Evolutionary conservation across 1,140 invertebrate species (phyloP).

Genomic region (Euura lappo): DNA sequence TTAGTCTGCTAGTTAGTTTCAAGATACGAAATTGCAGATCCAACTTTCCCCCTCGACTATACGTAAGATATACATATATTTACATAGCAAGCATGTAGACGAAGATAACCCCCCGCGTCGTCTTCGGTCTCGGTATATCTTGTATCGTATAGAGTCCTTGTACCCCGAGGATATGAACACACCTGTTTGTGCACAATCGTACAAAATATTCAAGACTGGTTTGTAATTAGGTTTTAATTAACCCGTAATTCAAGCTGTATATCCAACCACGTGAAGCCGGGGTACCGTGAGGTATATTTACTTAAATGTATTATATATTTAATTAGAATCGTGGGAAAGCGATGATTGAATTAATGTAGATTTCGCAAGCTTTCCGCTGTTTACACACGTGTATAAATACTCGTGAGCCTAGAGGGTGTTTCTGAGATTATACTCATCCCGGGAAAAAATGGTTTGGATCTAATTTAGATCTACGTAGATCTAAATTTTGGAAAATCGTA

Average conservation of each 20-base stretch:
- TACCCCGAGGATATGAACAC: not conserved
- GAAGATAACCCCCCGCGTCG: not conserved
- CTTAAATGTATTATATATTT: too few relatives aligned
- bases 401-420: too few relatives aligned
- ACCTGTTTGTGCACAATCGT: not conserved
- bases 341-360: too few relatives aligned
- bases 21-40: not conserved
- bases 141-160: not conserved
- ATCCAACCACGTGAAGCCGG: too few relatives aligned
- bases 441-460: too few relatives aligned
- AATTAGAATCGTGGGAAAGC: too few relatives aligned
- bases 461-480: too few relatives aligned
- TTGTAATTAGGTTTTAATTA: not conserved
- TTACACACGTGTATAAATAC: too few relatives aligned
- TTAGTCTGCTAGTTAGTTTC: constrained; percentile 4
- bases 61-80: not conserved
- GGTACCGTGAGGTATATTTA: too few relatives aligned
- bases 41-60: not conserved
- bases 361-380: too few relatives aligned
- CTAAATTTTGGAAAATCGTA: too few relatives aligned
- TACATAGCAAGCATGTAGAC: not conserved
- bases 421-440: too few relatives aligned
- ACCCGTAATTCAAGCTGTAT: not conserved
- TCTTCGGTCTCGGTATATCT: not conserved
- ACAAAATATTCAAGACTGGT: constrained; percentile 1